These are phyloP conservation scores for Manis javanica DNA, from an alignment of 2,797 vertebrate species.

Conservation along the genomic window DNA sequence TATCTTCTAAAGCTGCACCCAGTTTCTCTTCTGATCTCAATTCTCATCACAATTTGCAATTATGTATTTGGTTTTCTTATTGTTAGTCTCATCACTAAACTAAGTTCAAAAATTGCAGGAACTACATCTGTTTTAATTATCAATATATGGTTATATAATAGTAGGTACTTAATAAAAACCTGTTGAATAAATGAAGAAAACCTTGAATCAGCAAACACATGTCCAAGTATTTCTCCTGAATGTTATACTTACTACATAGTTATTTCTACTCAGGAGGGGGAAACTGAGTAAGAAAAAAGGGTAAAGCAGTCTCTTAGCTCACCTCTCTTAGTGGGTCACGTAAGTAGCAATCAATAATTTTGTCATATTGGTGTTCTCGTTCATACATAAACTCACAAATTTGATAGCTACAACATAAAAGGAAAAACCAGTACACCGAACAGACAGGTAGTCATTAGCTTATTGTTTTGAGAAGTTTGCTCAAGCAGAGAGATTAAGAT, in stretches of 20 bases:
- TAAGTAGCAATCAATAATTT: slow-evolving; percentile 95
- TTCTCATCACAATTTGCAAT: background rate
- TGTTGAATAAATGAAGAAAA: background rate
- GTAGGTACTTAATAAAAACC: background rate
- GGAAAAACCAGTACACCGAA: background rate
- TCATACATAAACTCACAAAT: slow-evolving; percentile 99
- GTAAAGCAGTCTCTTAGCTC: slow-evolving; percentile 46
- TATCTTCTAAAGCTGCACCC: background rate
- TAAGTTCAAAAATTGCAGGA: background rate
- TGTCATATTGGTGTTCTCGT: slow-evolving; percentile 93
- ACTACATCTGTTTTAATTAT: slow-evolving; percentile 9
- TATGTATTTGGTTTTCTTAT: background rate
- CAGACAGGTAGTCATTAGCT: background rate
- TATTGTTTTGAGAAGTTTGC: background rate
- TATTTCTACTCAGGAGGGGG: background rate
- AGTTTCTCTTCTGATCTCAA: background rate
- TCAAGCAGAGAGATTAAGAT: background rate
- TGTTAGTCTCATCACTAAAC: background rate
- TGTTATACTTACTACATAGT: background rate
- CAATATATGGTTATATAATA: background rate
- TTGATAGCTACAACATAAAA: slow-evolving; percentile 91
- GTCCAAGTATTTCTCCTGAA: slow-evolving; percentile 27
- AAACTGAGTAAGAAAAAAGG: background rate
- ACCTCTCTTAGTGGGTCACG: slow-evolving; percentile 95
- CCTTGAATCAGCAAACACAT: background rate